phyloP scores from a whole-genome alignment of 2,113 vertebrate species.

The Halcyon malimbica region DNA sequence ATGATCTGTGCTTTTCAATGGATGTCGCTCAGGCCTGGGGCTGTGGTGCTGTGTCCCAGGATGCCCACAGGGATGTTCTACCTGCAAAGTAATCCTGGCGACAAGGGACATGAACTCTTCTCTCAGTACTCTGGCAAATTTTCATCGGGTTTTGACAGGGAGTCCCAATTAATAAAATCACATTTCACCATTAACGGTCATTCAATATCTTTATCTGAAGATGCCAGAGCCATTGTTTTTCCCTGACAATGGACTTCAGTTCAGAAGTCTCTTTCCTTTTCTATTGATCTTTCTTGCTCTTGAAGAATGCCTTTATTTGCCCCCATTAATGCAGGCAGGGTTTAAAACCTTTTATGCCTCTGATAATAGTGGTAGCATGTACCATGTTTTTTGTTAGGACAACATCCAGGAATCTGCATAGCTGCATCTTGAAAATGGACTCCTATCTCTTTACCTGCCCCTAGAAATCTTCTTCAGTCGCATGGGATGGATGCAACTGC shows the following conservation, averaged over 20 bases:
- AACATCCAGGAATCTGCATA: background rate
- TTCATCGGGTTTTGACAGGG: conserved; percentile 7
- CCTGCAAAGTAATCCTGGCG: background rate
- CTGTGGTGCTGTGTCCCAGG: background rate
- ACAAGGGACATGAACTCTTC: background rate
- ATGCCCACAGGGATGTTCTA: background rate
- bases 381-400: background rate
- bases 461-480: background rate
- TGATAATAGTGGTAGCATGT: background rate
- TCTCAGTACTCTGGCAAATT: background rate
- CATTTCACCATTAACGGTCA: background rate
- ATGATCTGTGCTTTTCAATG: background rate
- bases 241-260: background rate
- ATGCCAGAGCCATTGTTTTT: background rate
- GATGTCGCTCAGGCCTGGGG: background rate
- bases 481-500: background rate
- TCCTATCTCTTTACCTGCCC: background rate
- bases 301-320: background rate
- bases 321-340: background rate
- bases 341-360: background rate
- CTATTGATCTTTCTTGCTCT: background rate
- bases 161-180: conserved; percentile 17
- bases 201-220: background rate
- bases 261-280: background rate
- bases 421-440: background rate